phyloP scores from a whole-genome alignment of 1,140 invertebrate genomes.

The Plodia interpunctella region DNA sequence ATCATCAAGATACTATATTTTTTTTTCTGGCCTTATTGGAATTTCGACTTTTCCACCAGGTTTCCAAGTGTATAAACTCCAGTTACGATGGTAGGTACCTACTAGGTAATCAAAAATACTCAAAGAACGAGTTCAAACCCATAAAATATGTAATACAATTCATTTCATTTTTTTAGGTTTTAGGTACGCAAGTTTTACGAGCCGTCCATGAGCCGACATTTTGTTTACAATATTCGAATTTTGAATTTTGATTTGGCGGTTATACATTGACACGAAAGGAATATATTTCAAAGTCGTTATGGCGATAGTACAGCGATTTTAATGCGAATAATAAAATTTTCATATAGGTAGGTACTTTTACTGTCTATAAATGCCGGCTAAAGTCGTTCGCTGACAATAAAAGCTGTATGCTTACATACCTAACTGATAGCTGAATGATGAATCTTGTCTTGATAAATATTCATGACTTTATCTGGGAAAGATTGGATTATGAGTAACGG shows the following conservation, averaged over 20 bases:
- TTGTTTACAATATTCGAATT: constrained; percentile 19
- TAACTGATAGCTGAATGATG: neutral
- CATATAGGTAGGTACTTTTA: constrained; percentile 33
- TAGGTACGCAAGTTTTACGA: too few species aligned
- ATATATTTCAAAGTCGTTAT: neutral
- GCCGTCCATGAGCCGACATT: constrained; percentile 29
- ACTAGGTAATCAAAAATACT: too few species aligned
- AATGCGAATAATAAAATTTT: constrained; percentile 26
- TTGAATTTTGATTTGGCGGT: constrained; percentile 4
- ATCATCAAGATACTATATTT: too few species aligned
- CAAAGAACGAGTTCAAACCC: too few species aligned
- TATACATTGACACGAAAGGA: constrained; percentile 2
- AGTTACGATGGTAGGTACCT: too few species aligned
- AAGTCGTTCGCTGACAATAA: constrained; percentile 4
- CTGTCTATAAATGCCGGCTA: constrained; percentile 13
- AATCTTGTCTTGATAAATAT: constrained; percentile 4
- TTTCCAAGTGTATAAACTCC: too few species aligned
- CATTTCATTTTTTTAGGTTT: too few species aligned
- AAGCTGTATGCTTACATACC: constrained; percentile 9
- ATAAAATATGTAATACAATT: too few species aligned
- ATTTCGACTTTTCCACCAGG: too few species aligned
- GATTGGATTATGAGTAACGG: neutral
- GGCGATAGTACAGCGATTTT: constrained; percentile 17
- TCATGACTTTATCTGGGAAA: neutral
- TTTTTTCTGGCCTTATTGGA: too few species aligned